Evolutionary conservation across 2,113 vertebrate genomes (phyloP), one percentile per base, ranked within the genome.

Genomic region (Hoplias malabaricus): DNA sequence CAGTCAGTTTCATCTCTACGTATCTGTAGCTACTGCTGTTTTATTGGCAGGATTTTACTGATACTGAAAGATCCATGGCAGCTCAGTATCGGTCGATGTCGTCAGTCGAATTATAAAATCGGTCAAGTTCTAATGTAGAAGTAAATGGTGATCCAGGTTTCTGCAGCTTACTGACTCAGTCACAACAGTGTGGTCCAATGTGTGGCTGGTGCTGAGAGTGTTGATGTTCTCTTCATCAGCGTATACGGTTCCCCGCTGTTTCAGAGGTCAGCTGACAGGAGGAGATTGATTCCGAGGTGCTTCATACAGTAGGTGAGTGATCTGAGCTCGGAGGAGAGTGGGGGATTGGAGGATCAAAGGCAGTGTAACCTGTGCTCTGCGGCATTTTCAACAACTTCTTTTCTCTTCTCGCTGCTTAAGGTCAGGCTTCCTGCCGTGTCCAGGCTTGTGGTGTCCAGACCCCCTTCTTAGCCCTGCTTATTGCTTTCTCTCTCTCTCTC

Each of bases 311-410:
- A 29, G 67, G 27, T 53, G 23, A 50, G 25, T 69, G 67, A 69
- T 69, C 67, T 50, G 42, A 50, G 67, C 43, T 31, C 16, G 3
- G 25, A 13, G 14, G 25, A 69, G 13, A 14, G 27, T 48, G 42
- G 53, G 43, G 67, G 67, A 69, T 21, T 33, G 11, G 67, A 8
- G 46, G 67, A 69, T 69, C 67, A 69, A 69, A 69, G 13, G 27
- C 27, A 27, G 27, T n/a, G 27, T n/a, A 31, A 53, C 67, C 62
- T 38, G 34, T 7, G 19, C 16, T 21, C 62, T 25, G 4, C 61
- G 21, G 46, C 46, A 11, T 48, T 48, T 48, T n/a, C 46, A 48
- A 48, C 46, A 48, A 48, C 46, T 48, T 48, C 48, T 53, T 53
- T 53, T 53, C 48, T 23, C 6, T 7, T 8, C 21, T 53, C 48